Evolutionary conservation across 2,113 vertebrate genomes (phyloP).

Genomic region (Pleuronectes platessa): DNA sequence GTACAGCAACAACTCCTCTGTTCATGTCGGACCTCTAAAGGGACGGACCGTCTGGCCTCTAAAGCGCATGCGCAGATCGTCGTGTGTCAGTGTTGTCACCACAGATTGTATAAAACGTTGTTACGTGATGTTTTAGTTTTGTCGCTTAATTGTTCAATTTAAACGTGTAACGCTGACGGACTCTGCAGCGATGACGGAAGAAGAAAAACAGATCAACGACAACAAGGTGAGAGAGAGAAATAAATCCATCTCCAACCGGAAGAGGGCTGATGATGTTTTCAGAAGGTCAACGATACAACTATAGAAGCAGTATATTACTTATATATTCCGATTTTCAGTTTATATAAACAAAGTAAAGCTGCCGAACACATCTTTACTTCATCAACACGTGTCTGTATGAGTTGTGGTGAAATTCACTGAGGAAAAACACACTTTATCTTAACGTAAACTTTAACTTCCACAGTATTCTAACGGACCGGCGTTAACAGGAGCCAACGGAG

Average conservation of each 20-base stretch:
- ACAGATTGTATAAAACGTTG: too few relatives aligned
- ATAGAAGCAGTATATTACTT: not conserved
- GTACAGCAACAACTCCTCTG: fast-evolving
- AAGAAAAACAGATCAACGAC: not conserved
- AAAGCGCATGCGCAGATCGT: conserved; percentile 7
- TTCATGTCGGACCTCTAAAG: not conserved
- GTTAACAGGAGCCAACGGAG: too few relatives aligned
- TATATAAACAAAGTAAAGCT: not conserved
- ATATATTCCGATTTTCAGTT: not conserved
- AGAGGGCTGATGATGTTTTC: not conserved
- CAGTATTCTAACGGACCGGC: too few relatives aligned
- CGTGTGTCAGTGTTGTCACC: not conserved
- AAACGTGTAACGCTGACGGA: not conserved
- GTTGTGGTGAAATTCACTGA: not conserved
- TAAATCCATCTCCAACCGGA: not conserved
- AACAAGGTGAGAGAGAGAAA: not conserved
- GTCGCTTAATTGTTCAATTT: not conserved
- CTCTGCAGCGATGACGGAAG: not conserved
- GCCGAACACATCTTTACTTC: not conserved
- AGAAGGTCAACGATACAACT: not conserved
- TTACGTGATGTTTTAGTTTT: not conserved
- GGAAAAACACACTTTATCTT: not conserved
- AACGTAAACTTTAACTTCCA: too few relatives aligned
- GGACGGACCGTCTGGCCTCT: not conserved
- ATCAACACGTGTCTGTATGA: not conserved